Evolutionary conservation across 2,888 invertebrate genomes (phyloP).

Genomic region (Drosophila sordidula): DNA sequence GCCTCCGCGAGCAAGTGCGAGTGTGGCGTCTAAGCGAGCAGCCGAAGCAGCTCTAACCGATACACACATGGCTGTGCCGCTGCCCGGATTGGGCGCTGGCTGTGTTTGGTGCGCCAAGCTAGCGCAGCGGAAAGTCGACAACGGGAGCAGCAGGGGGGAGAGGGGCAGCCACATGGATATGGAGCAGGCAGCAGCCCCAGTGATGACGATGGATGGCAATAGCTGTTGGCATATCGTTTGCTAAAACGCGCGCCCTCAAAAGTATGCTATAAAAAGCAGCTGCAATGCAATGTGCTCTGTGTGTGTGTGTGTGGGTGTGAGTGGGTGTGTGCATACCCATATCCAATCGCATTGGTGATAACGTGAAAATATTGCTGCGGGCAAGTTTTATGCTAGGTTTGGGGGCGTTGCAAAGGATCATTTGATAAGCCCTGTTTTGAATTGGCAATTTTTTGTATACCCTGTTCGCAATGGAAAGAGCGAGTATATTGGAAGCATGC

Average conservation of each 20-base stretch:
- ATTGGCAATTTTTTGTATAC: conserved; percentile 29
- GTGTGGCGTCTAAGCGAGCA: conserved; percentile 32
- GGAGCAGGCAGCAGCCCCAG: conserved; percentile 7
- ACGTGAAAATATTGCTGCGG: conserved; percentile 32
- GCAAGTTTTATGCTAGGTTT: conserved; percentile 7
- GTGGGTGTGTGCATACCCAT: conserved; percentile 4
- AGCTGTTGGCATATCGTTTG: conserved; percentile 30
- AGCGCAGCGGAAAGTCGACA: conserved; percentile 57
- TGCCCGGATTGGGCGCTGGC: conserved; percentile 6
- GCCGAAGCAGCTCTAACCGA: conserved; percentile 38
- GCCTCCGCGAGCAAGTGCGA: not conserved
- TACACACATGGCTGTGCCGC: conserved; percentile 15
- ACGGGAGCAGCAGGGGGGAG: conserved; percentile 10
- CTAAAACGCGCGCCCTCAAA: conserved; percentile 28
- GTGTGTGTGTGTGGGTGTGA: not conserved
- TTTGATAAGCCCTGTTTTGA: conserved; percentile 47
- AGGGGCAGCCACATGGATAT: not conserved
- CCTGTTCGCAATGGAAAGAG: not conserved
- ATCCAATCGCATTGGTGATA: conserved; percentile 61
- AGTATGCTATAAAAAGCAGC: conserved; percentile 47
- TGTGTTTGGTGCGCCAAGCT: conserved; percentile 50
- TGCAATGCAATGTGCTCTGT: conserved; percentile 17
- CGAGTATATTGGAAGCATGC: not conserved
- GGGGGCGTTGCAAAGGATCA: conserved; percentile 22
- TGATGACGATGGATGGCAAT: conserved; percentile 32